Evolutionary conservation across 2,113 vertebrate species (phyloP).

Genomic region (Laticauda colubrina): DNA sequence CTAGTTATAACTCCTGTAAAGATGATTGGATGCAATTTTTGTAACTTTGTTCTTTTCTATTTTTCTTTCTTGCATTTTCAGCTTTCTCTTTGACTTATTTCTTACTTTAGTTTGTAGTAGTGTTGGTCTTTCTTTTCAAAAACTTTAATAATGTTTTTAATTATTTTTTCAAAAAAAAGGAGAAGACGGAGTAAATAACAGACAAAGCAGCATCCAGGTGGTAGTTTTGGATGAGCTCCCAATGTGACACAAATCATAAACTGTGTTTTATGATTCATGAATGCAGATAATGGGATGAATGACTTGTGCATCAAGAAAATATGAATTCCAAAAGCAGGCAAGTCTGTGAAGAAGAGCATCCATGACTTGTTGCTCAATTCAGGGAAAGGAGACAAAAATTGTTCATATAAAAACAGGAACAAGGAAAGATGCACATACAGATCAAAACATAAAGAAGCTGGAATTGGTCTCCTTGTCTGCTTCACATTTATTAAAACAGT

Average conservation of each 20-base stretch:
- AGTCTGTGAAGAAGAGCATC: constrained; percentile 58
- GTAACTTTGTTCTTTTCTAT: neutral
- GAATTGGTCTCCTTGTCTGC: constrained; percentile 78
- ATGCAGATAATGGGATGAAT: neutral
- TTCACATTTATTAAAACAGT: constrained; percentile 73
- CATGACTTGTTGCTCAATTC: constrained; percentile 68
- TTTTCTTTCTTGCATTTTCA: neutral
- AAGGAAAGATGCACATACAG: constrained; percentile 77
- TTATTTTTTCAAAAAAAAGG: neutral
- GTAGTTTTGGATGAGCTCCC: neutral
- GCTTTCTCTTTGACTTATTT: neutral
- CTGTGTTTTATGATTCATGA: neutral
- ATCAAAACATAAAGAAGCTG: constrained; percentile 77
- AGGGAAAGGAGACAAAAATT: constrained; percentile 61
- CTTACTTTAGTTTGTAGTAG: neutral
- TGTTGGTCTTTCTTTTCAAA: neutral
- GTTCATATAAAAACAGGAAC: constrained; percentile 74
- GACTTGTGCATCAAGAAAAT: neutral
- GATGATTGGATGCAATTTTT: neutral
- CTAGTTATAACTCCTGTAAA: neutral
- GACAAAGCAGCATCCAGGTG: neutral
- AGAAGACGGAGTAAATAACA: neutral
- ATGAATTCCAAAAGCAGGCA: constrained; percentile 28
- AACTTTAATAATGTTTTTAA: neutral
- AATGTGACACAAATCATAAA: neutral